Conservation (phyloP, 2,888 invertebrate species). For the Pasiphila rectangulata region DNA sequence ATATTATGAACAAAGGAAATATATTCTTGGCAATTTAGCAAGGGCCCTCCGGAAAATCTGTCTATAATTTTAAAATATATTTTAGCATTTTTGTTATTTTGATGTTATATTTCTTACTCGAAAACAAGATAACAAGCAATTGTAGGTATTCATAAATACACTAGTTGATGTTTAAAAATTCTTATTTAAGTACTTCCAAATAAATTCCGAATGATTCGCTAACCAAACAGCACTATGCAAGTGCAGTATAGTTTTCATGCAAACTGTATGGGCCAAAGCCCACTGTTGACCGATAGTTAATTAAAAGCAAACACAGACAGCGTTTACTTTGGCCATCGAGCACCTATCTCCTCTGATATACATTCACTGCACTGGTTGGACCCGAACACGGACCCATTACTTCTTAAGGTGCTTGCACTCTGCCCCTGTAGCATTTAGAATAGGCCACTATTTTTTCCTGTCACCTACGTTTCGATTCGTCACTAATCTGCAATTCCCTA, state of each 20-base stretch:
- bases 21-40: conserved; percentile 16
- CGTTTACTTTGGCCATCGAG: conserved; percentile 62
- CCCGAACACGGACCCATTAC: conserved; percentile 4
- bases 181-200: background rate
- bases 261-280: conserved; percentile 65
- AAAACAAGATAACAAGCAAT: too few species aligned
- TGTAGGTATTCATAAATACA: too few species aligned
- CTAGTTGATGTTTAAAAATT: background rate
- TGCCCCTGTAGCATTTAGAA: too few species aligned
- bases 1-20: conserved; percentile 24
- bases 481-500: too few species aligned
- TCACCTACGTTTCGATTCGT: too few species aligned
- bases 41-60: conserved; percentile 1
- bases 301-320: conserved; percentile 71
- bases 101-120: too few species aligned
- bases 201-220: conserved; percentile 5
- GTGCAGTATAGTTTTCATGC: conserved; percentile 69
- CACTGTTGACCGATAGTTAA: conserved; percentile 72
- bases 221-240: conserved; percentile 52
- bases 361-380: conserved; percentile 36
- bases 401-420: conserved; percentile 1
- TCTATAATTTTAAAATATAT: conserved; percentile 1
- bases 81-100: too few species aligned
- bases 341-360: conserved; percentile 44
- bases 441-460: too few species aligned